Conservation (phyloP, 2,797 vertebrate species). For the Aeoliscus strigatus region DNA sequence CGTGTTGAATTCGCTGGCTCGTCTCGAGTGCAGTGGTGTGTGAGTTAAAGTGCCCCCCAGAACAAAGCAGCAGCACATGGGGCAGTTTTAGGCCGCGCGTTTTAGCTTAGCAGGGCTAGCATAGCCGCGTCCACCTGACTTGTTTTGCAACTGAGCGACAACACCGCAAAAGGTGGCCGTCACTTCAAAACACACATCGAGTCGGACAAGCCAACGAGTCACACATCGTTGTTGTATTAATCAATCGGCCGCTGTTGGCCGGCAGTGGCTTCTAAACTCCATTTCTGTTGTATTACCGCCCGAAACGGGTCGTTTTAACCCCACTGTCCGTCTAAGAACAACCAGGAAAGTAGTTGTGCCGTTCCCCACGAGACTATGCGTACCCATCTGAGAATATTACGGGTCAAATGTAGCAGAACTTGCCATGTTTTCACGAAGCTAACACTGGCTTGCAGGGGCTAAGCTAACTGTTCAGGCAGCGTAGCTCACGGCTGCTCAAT, state of each 20-base stretch:
- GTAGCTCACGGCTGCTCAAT: constrained; percentile 27
- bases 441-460: constrained; percentile 35
- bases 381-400: not conserved
- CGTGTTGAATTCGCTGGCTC: constrained; percentile 35
- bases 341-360: fast-evolving
- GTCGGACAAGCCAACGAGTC: fast-evolving
- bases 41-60: constrained; percentile 83
- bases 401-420: constrained; percentile 1
- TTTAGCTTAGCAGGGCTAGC: constrained; percentile 58
- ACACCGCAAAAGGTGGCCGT: not conserved
- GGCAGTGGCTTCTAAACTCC: constrained; percentile 14
- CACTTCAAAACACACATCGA: too few species aligned
- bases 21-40: constrained; percentile 73
- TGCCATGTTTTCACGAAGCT: constrained; percentile 43
- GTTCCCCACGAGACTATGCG: fast-evolving
- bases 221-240: constrained; percentile 9
- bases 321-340: too few species aligned
- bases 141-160: too few species aligned
- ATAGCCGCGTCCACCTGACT: constrained; percentile 15
- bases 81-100: constrained; percentile 74
- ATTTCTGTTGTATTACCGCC: too few species aligned
- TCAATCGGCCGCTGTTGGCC: constrained; percentile 48
- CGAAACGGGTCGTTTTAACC: too few species aligned
- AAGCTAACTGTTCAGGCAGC: constrained; percentile 36
- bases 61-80: constrained; percentile 92